Percentiles rank a stretch among this genome's conserved stretches.
phyloP scores from a whole-genome alignment of 2,113 vertebrate genomes.

The Guaruba guarouba region DNA sequence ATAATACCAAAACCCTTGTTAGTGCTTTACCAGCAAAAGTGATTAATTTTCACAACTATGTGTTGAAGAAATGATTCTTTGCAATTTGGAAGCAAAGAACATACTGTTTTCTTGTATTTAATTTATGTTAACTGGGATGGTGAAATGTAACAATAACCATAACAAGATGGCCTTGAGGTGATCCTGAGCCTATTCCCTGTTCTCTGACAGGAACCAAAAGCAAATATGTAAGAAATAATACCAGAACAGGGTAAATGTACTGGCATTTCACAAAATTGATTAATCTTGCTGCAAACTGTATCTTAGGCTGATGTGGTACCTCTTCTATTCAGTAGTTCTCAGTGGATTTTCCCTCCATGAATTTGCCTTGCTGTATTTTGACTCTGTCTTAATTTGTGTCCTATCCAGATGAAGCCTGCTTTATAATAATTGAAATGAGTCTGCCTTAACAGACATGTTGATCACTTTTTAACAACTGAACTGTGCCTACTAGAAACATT shows the following conservation, averaged over 20 bases:
- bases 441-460: neutral
- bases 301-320: neutral
- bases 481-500: neutral
- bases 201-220: neutral
- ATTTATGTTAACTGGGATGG: neutral
- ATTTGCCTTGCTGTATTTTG: neutral
- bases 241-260: neutral
- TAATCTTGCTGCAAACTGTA: neutral
- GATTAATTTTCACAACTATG: neutral
- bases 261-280: neutral
- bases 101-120: neutral
- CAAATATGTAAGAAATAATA: neutral
- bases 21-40: neutral
- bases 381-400: neutral
- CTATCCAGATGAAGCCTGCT: neutral
- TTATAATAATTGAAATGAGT: neutral
- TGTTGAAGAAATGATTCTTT: neutral
- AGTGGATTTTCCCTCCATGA: neutral
- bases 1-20: neutral
- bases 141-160: neutral
- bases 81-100: neutral
- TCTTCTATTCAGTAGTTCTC: neutral
- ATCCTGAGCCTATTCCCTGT: neutral
- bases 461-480: neutral
- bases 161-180: neutral